A percentile compares a stretch with the other conserved stretches of the same genome.
These are phyloP conservation scores for Callyntrura guangdongensis DNA, from an alignment of 2,888 invertebrate species.

Conservation along the genomic window DNA sequence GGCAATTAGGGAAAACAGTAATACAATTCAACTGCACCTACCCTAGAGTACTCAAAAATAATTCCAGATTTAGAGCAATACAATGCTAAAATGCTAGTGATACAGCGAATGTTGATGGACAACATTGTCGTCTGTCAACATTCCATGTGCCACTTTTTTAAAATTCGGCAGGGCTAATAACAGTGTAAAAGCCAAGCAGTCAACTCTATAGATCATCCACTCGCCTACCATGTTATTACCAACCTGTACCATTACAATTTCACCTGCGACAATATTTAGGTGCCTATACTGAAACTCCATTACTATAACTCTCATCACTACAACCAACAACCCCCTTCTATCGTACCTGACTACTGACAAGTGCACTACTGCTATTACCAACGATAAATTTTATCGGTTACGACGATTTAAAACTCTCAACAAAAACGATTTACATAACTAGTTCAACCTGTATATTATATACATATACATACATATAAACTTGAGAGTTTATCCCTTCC, in stretches of 20 bases:
- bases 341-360: neutral
- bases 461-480: no score
- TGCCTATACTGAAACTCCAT: constrained; percentile 3
- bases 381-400: constrained; percentile 51
- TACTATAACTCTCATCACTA: constrained; percentile 37
- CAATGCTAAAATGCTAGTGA: no score
- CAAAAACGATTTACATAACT: constrained; percentile 74
- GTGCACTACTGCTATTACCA: neutral
- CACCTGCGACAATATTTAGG: neutral
- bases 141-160: constrained; percentile 36
- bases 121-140: neutral
- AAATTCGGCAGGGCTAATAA: neutral
- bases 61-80: neutral
- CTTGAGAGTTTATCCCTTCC: no score
- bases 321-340: neutral
- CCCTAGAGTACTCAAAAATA: no score
- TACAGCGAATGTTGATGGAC: neutral
- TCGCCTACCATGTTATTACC: neutral
- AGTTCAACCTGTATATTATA: constrained; percentile 64
- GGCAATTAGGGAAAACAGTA: no score
- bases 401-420: constrained; percentile 59
- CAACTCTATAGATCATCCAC: neutral
- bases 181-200: constrained; percentile 18
- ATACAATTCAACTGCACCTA: no score
- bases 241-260: no score